Evolutionary conservation across 2,113 vertebrate species (phyloP), one percentile per base, ranked within the genome.

Genomic region (Pogona vitticeps): DNA sequence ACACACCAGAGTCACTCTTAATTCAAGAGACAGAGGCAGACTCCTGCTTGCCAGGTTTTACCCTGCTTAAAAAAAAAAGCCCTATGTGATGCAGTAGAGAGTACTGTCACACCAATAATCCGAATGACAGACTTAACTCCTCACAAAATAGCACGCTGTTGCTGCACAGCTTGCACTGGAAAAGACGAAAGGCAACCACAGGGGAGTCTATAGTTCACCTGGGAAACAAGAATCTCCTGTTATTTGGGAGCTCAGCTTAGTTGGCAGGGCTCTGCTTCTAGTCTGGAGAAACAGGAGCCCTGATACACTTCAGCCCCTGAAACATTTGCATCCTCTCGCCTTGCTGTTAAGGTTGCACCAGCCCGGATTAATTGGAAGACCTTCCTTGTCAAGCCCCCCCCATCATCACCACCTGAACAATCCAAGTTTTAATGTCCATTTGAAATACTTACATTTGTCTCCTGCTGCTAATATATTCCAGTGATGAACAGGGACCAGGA

Each of bases 381-480:
- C 0, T 21, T 86, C 83, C 63, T 85, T 67, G 91, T 85, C 38
- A 52, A 86, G 76, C 58, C 46, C 28, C 65, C 65, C 13, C 28
- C 28, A 52, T 10, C 86, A 87, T 46, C 90, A 76, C 85, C 91
- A 36, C 83, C 83, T 38, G 82, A 46, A 13, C 67, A 28, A 36
- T 38, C n/a, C 82, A 90, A 96, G 92, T 96, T 96, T 90, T 85
- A 85, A 94, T 92, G 95, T 91, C 40, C 42, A 61, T 87, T 88
- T 71, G 70, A 40, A 88, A 75, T 96, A 97, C 97, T 97, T 93
- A 97, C 97, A 93, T 93, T 94, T 95, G 94, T 96, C 95, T 28
- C 80, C 96, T 82, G 90, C 85, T 86, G 92, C 85, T 78, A 91
- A 65, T 26, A 9, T 73, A 80, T 78, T 92, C 93, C 92, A 84